A percentile compares a stretch with the other conserved stretches of the same genome.
phyloP scores from a whole-genome alignment of 2,113 vertebrate species.

The Butorides virescens region DNA sequence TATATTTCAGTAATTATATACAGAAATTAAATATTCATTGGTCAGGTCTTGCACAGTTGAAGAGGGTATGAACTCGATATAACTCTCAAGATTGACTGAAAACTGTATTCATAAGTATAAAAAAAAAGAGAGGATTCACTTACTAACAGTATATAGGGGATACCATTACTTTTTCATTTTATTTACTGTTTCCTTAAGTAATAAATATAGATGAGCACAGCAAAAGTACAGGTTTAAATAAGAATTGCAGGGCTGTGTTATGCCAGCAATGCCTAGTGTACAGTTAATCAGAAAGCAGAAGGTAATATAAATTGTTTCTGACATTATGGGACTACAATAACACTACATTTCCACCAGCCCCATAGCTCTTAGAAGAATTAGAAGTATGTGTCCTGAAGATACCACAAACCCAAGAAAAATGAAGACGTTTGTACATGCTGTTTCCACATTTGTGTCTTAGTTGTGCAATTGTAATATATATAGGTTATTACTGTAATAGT shows the following conservation, averaged over 20 bases:
- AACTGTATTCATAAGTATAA: not conserved
- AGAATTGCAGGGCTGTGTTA: conserved; percentile 28
- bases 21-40: not conserved
- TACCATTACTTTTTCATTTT: not conserved
- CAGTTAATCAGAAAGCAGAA: conserved; percentile 46
- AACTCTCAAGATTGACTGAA: not conserved
- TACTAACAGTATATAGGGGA: not conserved
- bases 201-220: conserved; percentile 39
- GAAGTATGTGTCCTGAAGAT: conserved; percentile 8
- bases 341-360: not conserved
- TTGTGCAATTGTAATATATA: not conserved
- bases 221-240: conserved; percentile 41
- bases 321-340: conserved; percentile 30
- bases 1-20: not conserved
- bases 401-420: conserved; percentile 7
- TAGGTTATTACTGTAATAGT: not conserved
- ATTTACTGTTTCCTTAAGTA: conserved; percentile 42
- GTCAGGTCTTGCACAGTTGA: not conserved
- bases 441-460: not conserved
- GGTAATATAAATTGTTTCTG: conserved; percentile 51
- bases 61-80: not conserved
- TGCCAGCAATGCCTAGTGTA: conserved; percentile 11
- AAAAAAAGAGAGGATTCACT: not conserved
- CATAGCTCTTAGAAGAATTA: not conserved
- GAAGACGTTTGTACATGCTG: not conserved